phyloP scores from a whole-genome alignment of 53 echinoderm and acorn worm genomes.

The Temnopleurus reevesii region DNA sequence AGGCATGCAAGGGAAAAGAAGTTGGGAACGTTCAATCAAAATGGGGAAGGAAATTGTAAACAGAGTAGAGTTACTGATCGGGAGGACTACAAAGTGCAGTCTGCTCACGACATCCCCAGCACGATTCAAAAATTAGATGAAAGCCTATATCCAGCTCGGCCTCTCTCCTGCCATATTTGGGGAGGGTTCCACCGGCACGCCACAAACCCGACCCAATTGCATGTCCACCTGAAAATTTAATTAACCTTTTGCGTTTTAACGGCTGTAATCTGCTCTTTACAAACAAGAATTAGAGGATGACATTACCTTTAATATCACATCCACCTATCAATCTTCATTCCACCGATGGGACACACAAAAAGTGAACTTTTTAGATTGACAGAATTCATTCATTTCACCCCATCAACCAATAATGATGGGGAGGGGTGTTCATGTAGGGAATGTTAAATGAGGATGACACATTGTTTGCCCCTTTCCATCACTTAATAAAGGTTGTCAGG shows the following conservation, averaged over 20 bases:
- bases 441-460: neutral
- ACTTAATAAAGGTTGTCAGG: too few relatives aligned
- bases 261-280: constrained; percentile 52
- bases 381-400: constrained; percentile 20
- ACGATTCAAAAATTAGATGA: constrained; percentile 60
- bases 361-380: constrained; percentile 24
- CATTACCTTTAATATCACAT: constrained; percentile 25
- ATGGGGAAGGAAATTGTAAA: constrained; percentile 55
- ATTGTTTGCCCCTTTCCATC: neutral
- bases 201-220: constrained; percentile 28
- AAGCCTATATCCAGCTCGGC: constrained; percentile 23
- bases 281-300: constrained; percentile 26
- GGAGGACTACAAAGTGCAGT: constrained; percentile 48
- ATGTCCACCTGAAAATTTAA: constrained; percentile 53
- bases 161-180: constrained; percentile 38
- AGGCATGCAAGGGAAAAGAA: constrained; percentile 18
- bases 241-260: constrained; percentile 46
- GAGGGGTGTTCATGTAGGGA: neutral
- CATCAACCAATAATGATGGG: neutral
- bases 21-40: constrained; percentile 50
- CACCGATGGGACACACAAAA: neutral
- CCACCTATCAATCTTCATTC: constrained; percentile 51
- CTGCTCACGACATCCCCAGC: constrained; percentile 45
- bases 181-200: constrained; percentile 23
- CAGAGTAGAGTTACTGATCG: constrained; percentile 63